Conservation (phyloP, 2,888 invertebrate species). For the Apoderus coryli region DNA sequence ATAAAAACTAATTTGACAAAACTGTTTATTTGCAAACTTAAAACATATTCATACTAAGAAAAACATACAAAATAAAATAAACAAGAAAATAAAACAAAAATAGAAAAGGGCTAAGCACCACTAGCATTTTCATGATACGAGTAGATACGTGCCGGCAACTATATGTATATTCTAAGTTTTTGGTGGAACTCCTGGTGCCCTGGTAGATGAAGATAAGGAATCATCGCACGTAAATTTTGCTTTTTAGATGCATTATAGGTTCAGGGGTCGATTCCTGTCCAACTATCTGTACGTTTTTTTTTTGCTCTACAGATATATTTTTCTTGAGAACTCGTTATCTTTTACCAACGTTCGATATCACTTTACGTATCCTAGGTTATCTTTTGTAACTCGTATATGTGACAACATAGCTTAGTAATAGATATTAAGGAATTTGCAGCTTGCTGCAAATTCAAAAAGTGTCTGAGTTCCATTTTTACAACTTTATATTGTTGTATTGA, state of each 20-base stretch:
- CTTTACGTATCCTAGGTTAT: conserved; percentile 8
- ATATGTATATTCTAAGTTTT: conserved; percentile 6
- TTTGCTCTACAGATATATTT: conserved; percentile 3
- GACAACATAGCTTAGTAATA: conserved; percentile 8
- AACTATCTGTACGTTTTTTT: conserved; percentile 7
- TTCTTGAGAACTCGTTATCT: conserved; percentile 3
- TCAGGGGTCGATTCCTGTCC: conserved; percentile 7
- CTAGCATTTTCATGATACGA: neutral
- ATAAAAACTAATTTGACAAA: conserved; percentile 7
- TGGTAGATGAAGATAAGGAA: conserved; percentile 9
- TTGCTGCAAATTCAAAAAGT: conserved; percentile 7
- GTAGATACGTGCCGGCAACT: conserved; percentile 2
- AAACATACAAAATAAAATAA: conserved; percentile 3
- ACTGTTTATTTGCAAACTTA: conserved; percentile 6
- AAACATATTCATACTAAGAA: conserved; percentile 1
- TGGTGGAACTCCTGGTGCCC: conserved; percentile 6
- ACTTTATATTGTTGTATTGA: conserved; percentile 9
- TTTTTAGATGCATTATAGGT: conserved; percentile 1
- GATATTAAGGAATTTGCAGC: conserved; percentile 9
- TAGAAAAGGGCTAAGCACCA: neutral
- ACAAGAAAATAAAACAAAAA: conserved; percentile 11
- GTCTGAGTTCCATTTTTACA: conserved; percentile 9
- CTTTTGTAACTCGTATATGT: conserved; percentile 8
- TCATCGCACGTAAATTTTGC: conserved; percentile 9
- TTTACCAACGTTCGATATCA: conserved; percentile 2